Base-by-base conservation (phyloP, 2,113 vertebrate species). In the Oriolus oriolus region DNA sequence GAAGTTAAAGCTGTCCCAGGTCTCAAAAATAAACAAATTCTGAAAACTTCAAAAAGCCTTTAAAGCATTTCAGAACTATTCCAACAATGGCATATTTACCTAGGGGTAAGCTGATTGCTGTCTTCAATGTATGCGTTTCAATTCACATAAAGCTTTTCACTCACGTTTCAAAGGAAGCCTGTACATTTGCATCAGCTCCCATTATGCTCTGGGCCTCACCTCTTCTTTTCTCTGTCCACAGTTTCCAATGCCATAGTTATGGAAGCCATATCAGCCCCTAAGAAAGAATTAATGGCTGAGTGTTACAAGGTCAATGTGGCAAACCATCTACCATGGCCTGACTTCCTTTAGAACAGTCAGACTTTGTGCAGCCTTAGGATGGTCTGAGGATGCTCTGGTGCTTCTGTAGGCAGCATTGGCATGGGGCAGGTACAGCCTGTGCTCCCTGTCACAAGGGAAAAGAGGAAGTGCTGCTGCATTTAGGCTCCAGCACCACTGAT, bases 351-450 rank as follows among this genome's bases (percentile, higher is more conserved):
- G 42, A 53, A 21, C 0, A 5, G 24, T 13, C 24, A 15, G 22
- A 35, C 52, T 75, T 71, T 5, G 0, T 39, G 24, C 0, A 2
- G 4, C 27, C 16, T 10, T 7, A 79, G 31, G 41, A 74, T 31
- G 9, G n/a, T 27, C 8, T 74, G n/a, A 39, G 22, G 20, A 53
- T 65, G 22, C 3, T 69, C 49, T 52, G n/a, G 11, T 11, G 8
- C 9, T 37, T 45, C 23, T 54, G 5, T 4, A 39, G 50, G 24
- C 41, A 77, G 5, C 0, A 0, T 3, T 60, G 37, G 11, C 31
- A 42, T 4, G 2, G 37, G 37, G 39, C 1, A 1, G 7, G 6
- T 20, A 33, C 11, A 49, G 7, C 8, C 17, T 45, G 20, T 28
- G 27, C 18, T 42, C n/a, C 28, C 16, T 39, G 24, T 3, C 50